Conservation (phyloP, 2,888 invertebrate genomes). For the Pterobdella sp. region DNA sequence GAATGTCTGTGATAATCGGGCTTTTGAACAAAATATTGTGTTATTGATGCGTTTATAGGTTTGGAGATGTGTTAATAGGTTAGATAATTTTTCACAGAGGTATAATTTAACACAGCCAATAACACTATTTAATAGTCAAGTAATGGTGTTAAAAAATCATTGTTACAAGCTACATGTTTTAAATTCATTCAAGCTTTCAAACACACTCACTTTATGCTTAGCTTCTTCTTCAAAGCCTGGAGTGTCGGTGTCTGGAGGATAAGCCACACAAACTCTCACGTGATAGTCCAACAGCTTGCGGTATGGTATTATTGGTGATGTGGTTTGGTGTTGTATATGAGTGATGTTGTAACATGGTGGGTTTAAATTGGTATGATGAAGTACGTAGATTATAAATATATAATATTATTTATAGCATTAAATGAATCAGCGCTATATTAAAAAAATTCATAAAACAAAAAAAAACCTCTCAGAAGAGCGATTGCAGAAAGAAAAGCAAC, state of each 20-base stretch:
- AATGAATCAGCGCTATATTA: background rate
- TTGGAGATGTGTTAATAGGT: no score
- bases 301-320: background rate
- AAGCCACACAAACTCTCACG: slow-evolving; percentile 72
- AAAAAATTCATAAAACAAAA: background rate
- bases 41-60: background rate
- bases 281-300: slow-evolving; percentile 62
- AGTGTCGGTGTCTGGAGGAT: slow-evolving; percentile 94
- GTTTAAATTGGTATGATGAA: no score
- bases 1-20: background rate
- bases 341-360: no score
- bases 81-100: no score
- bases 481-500: background rate
- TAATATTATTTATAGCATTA: no score
- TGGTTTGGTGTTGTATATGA: no score
- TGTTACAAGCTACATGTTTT: no score
- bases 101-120: no score
- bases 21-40: background rate
- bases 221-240: slow-evolving; percentile 86
- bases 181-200: no score
- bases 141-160: no score
- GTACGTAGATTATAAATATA: no score
- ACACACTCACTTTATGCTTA: slow-evolving; percentile 57
- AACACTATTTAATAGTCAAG: no score
- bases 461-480: background rate